phyloP scores from a whole-genome alignment of 2,797 vertebrate species.

The Threskiornis aethiopicus region DNA sequence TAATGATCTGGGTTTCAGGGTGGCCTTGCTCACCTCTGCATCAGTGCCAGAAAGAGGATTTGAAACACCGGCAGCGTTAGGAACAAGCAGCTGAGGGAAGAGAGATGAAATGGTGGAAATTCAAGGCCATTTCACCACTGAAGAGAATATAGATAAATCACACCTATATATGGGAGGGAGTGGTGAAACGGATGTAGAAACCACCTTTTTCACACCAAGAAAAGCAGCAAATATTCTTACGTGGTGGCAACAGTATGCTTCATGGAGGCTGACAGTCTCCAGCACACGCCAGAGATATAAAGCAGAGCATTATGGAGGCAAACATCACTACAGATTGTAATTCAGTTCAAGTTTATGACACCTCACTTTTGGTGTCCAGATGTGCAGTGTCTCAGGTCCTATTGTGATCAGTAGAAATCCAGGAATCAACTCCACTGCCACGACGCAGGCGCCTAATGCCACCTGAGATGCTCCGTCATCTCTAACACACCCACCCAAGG shows the following conservation, averaged over 20 bases:
- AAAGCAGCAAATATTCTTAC: not conserved
- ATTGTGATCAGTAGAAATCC: not conserved
- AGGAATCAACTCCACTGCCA: not conserved
- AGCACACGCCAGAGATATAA: not conserved
- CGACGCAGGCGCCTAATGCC: not conserved
- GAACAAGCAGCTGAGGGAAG: not conserved
- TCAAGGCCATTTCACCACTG: not conserved
- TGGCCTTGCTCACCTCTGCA: not conserved
- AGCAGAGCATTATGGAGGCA: not conserved
- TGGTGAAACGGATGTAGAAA: not conserved
- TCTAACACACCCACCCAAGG: not conserved
- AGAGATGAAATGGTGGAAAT: not conserved
- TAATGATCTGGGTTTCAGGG: not conserved
- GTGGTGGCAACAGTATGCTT: accelerated
- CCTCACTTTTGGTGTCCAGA: not conserved
- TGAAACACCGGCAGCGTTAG: not conserved
- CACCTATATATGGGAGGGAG: not conserved
- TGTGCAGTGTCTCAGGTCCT: not conserved
- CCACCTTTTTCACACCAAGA: not conserved
- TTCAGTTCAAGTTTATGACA: not conserved
- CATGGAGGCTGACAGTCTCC: not conserved
- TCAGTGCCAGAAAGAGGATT: not conserved
- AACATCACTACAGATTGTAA: not conserved
- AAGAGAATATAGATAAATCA: not conserved
- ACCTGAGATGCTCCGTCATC: not conserved